Evolutionary conservation across 2,113 vertebrate genomes (phyloP).

Genomic region (Anguilla japonica): DNA sequence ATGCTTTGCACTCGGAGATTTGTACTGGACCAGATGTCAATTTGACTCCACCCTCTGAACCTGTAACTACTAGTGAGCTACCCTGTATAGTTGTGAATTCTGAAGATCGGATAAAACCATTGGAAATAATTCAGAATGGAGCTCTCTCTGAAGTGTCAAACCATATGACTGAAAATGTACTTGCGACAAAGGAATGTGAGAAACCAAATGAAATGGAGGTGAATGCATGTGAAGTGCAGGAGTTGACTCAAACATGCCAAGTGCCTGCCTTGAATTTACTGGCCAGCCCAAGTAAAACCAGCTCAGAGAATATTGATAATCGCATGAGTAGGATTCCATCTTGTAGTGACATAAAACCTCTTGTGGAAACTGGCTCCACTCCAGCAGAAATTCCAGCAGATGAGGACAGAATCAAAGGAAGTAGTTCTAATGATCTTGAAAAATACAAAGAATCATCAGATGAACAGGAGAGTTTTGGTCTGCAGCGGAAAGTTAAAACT

Average conservation of each 20-base stretch:
- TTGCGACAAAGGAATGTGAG: background rate
- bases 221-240: background rate
- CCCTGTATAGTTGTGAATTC: background rate
- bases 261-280: background rate
- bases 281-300: background rate
- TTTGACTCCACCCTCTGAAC: background rate
- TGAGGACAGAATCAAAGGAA: background rate
- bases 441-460: conserved; percentile 38
- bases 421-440: background rate
- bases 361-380: background rate
- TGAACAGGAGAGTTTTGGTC: conserved; percentile 36
- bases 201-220: conserved; percentile 10
- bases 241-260: background rate
- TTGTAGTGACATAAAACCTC: background rate
- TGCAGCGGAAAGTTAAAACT: conserved; percentile 37
- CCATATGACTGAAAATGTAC: background rate
- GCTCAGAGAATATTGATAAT: background rate
- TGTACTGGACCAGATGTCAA: background rate
- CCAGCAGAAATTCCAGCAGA: background rate
- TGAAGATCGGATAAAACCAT: background rate
- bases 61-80: background rate
- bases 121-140: background rate
- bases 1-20: background rate
- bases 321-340: background rate
- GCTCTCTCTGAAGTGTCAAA: background rate